These are phyloP conservation scores for Cybosia mesomella DNA, from an alignment of 2,888 invertebrate genomes.

Conservation along the genomic window DNA sequence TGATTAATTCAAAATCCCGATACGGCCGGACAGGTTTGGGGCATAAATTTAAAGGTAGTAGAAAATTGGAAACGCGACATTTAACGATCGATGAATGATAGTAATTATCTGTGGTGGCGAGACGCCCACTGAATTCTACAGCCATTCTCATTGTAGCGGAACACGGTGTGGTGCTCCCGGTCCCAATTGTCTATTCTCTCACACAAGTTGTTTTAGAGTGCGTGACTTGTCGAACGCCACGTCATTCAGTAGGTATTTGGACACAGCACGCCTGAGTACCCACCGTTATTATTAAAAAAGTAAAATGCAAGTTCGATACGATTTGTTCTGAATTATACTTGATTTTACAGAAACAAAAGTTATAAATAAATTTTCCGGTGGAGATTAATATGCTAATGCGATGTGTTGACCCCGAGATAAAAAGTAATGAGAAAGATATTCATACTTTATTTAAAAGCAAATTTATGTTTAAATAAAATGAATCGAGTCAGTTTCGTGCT, in stretches of 20 bases:
- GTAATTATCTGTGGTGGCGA: constrained; percentile 55
- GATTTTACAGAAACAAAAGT: neutral
- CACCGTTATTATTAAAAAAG: constrained; percentile 43
- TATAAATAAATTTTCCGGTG: neutral
- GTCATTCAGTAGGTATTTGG: constrained; percentile 49
- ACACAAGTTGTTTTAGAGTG: constrained; percentile 66
- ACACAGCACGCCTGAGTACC: constrained; percentile 52
- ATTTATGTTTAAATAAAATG: neutral
- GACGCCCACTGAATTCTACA: constrained; percentile 62
- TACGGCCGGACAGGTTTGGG: constrained; percentile 40
- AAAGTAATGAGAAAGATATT: neutral
- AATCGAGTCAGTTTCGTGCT: constrained; percentile 25
- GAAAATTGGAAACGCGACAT: constrained; percentile 52
- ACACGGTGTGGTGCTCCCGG: constrained; percentile 39
- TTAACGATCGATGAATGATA: constrained; percentile 59
- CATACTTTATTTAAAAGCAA: neutral
- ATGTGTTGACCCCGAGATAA: neutral
- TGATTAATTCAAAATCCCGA: constrained; percentile 39
- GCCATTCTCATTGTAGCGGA: constrained; percentile 50
- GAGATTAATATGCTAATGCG: neutral
- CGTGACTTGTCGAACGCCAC: constrained; percentile 74
- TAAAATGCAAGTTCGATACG: neutral
- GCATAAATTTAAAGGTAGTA: constrained; percentile 42
- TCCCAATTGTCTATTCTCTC: constrained; percentile 68
- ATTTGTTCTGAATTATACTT: constrained; percentile 4